phyloP scores from a whole-genome alignment of 2,888 invertebrate species.

The Dryomyza anilis region DNA sequence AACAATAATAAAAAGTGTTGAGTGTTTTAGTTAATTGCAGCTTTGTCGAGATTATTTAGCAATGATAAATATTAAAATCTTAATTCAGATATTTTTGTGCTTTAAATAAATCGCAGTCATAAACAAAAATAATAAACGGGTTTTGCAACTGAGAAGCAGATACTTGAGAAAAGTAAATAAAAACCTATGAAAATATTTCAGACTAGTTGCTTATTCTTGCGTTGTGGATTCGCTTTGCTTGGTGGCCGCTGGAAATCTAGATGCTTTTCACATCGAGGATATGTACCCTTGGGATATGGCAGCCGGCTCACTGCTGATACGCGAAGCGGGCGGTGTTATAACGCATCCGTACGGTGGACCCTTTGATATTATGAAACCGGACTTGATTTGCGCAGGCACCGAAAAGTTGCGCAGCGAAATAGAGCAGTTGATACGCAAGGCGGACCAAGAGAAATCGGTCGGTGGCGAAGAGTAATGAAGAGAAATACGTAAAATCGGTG shows the following conservation, averaged over 20 bases:
- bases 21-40: no score
- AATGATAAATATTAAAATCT: no score
- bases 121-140: no score
- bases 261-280: slow-evolving; percentile 73
- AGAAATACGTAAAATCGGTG: neutral
- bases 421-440: slow-evolving; percentile 62
- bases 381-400: slow-evolving; percentile 64
- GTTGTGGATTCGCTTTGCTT: slow-evolving; percentile 74
- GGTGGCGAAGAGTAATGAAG: slow-evolving; percentile 38
- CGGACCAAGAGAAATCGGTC: slow-evolving; percentile 58
- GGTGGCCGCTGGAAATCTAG: slow-evolving; percentile 73
- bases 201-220: slow-evolving; percentile 68
- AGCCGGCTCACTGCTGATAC: slow-evolving; percentile 73
- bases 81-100: no score
- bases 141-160: no score
- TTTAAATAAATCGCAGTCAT: no score
- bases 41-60: no score
- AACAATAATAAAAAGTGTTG: no score
- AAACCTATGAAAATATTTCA: slow-evolving; percentile 32
- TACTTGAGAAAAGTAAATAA: no score
- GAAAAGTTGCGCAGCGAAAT: slow-evolving; percentile 62
- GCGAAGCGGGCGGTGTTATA: slow-evolving; percentile 78
- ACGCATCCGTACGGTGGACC: slow-evolving; percentile 68
- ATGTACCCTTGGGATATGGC: slow-evolving; percentile 81
- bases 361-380: slow-evolving; percentile 66